These are phyloP conservation scores for Saccopteryx bilineata DNA, from an alignment of 2,113 vertebrate genomes.

Conservation along the genomic window DNA sequence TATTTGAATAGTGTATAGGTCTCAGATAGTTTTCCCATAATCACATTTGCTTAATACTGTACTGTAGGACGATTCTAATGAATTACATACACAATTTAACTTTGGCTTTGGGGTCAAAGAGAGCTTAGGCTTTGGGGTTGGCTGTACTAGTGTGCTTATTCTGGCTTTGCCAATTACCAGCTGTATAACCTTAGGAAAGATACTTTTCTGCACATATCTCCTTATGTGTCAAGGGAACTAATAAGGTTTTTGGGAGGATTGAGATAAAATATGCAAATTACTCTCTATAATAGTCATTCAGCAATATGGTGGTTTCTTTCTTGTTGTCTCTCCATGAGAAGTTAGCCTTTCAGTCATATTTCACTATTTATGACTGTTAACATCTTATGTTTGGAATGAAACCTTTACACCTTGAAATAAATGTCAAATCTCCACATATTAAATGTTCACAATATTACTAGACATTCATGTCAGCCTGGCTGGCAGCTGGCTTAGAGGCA, in stretches of 20 bases:
- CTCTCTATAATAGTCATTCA: background rate
- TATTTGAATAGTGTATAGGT: background rate
- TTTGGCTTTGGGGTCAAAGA: background rate
- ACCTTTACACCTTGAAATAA: constrained; percentile 56
- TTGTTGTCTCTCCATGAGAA: background rate
- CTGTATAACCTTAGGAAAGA: background rate
- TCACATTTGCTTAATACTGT: background rate
- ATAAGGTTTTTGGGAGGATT: background rate
- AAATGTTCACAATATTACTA: background rate
- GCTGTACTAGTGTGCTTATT: background rate
- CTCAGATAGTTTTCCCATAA: background rate
- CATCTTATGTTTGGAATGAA: background rate
- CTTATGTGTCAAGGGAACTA: background rate
- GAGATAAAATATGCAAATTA: background rate
- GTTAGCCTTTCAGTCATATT: background rate
- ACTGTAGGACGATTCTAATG: background rate
- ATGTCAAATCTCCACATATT: background rate
- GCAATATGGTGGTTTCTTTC: background rate
- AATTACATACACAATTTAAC: background rate
- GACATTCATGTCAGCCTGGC: background rate
- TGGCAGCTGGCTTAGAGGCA: background rate
- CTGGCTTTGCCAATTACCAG: background rate
- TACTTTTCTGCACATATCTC: background rate
- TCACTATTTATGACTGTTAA: constrained; percentile 29
- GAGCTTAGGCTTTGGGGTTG: background rate